Conservation (phyloP, 2,113 vertebrate genomes). For the Neomonachus schauinslandi region DNA sequence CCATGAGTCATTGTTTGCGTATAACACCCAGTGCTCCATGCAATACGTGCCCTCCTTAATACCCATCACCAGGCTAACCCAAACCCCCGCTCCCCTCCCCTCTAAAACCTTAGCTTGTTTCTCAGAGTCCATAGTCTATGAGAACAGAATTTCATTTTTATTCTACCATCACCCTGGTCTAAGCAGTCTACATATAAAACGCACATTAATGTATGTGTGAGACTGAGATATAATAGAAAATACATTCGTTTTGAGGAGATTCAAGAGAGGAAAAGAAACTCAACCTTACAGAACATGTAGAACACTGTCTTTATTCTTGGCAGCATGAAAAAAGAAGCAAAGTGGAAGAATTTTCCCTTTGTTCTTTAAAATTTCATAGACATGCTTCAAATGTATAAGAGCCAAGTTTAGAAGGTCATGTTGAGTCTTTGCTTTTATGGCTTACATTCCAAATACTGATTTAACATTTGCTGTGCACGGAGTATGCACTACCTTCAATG, state of each 20-base stretch:
- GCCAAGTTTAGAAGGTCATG: not conserved
- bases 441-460: not conserved
- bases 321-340: not conserved
- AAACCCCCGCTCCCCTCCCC: no score
- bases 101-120: no score
- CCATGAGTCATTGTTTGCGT: no score
- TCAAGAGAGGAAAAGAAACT: not conserved
- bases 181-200: not conserved
- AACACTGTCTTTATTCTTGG: not conserved
- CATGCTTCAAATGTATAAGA: not conserved
- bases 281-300: not conserved
- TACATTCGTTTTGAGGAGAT: not conserved
- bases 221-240: not conserved
- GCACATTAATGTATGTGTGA: not conserved
- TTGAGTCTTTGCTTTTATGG: not conserved
- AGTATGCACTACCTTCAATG: not conserved
- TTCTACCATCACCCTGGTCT: not conserved
- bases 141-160: conserved; percentile 39
- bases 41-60: no score
- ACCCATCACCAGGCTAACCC: no score
- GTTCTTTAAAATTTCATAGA: not conserved
- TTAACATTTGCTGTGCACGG: not conserved
- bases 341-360: not conserved
- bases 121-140: not conserved
- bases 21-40: no score